Conservation (phyloP, 1,140 invertebrate species). For the Sycobia sp. region DNA sequence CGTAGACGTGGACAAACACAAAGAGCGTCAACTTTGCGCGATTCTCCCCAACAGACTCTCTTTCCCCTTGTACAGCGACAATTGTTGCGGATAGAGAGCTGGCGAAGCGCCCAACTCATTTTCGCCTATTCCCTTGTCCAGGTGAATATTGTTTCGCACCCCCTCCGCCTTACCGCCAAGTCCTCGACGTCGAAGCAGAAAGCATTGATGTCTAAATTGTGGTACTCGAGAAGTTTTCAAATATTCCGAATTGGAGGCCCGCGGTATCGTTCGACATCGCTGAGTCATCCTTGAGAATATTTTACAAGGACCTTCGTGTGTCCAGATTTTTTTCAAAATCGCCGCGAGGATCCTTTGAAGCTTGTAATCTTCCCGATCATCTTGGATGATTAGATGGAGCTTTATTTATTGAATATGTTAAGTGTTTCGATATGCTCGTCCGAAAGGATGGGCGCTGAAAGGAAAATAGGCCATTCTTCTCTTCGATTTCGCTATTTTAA, state of each 20-base stretch:
- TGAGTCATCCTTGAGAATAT: not conserved
- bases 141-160: no score
- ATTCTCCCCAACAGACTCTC: constrained; percentile 38
- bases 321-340: not conserved
- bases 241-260: not conserved
- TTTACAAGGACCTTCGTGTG: no score
- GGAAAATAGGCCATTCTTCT: no score
- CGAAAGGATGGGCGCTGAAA: no score
- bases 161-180: constrained; percentile 34
- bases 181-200: not conserved
- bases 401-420: no score
- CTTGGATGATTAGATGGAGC: not conserved
- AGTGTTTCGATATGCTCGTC: no score
- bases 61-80: constrained; percentile 35
- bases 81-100: constrained; percentile 44
- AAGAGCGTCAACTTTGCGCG: constrained; percentile 55
- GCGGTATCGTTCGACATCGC: not conserved
- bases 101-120: not conserved
- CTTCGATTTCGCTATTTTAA: no score
- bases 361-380: not conserved
- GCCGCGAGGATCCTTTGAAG: not conserved
- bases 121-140: not conserved
- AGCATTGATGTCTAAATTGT: not conserved
- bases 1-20: constrained; percentile 38
- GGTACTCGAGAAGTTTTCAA: not conserved